phyloP scores from a whole-genome alignment of 2,888 invertebrate species.

The Eupelmus urozonus region DNA sequence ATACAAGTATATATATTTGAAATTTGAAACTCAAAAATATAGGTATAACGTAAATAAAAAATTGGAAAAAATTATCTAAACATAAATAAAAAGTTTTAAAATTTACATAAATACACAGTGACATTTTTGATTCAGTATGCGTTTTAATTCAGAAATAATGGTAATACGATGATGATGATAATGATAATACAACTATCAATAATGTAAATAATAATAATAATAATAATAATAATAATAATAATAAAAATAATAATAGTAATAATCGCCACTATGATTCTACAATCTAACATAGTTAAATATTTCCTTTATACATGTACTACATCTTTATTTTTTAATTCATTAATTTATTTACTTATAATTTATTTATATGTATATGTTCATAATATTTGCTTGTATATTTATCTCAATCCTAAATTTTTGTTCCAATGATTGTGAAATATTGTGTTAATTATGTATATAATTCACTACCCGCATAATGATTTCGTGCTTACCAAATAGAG shows the following conservation, averaged over 20 bases:
- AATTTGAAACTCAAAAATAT: constrained; percentile 54
- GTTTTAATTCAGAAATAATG: constrained; percentile 58
- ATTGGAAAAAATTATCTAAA: constrained; percentile 55
- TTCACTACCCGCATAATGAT: constrained; percentile 59
- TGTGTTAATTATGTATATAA: constrained; percentile 59
- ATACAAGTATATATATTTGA: constrained; percentile 40
- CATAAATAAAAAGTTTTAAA: constrained; percentile 52
- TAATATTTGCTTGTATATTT: constrained; percentile 57
- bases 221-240: no score
- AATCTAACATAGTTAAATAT: constrained; percentile 60
- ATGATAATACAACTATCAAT: constrained; percentile 53
- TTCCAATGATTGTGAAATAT: constrained; percentile 59
- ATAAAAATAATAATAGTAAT: constrained; percentile 46
- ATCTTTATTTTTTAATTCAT: constrained; percentile 57
- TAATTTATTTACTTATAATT: constrained; percentile 59
- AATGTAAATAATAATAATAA: constrained; percentile 47
- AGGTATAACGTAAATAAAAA: constrained; percentile 55
- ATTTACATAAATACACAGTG: constrained; percentile 61
- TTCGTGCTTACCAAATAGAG: constrained; percentile 56
- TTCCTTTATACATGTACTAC: constrained; percentile 61
- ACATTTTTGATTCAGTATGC: constrained; percentile 56
- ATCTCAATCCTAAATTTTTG: constrained; percentile 52
- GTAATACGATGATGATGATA: constrained; percentile 57
- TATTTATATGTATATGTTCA: constrained; percentile 56
- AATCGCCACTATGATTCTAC: constrained; percentile 58